phyloP scores from a whole-genome alignment of 1,140 invertebrate species.

The Lepidurus packardi region DNA sequence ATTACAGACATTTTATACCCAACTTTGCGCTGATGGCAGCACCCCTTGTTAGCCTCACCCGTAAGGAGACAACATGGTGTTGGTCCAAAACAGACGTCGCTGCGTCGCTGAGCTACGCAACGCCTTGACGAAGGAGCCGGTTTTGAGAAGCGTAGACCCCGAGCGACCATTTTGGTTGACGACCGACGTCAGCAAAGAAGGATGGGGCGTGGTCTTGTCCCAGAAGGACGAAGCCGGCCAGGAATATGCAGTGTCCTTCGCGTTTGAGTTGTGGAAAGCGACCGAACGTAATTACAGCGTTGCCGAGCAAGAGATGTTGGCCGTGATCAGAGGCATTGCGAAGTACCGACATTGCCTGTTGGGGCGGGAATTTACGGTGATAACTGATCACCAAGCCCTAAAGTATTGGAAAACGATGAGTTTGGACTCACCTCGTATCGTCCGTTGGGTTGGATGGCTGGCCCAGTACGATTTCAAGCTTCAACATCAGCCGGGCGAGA shows the following conservation, averaged over 20 bases:
- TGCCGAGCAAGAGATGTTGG: slow-evolving; percentile 46
- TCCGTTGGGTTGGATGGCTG: not conserved
- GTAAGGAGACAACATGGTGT: not conserved
- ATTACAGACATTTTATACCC: slow-evolving; percentile 44
- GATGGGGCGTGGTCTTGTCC: slow-evolving; percentile 31
- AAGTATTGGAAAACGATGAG: slow-evolving; percentile 38
- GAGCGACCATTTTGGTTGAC: not conserved
- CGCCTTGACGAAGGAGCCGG: not conserved
- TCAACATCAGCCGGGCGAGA: not conserved
- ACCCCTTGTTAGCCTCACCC: slow-evolving; percentile 38
- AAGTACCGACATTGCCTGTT: slow-evolving; percentile 46
- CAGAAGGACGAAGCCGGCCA: slow-evolving; percentile 33
- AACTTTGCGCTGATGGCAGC: slow-evolving; percentile 41
- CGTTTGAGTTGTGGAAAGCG: slow-evolving; percentile 41
- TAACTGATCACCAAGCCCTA: slow-evolving; percentile 46
- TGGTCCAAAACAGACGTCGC: not conserved
- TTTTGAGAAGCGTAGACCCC: not conserved
- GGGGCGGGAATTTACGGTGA: slow-evolving; percentile 41
- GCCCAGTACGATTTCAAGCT: slow-evolving; percentile 16
- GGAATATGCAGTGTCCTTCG: slow-evolving; percentile 39
- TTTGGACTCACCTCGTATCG: not conserved
- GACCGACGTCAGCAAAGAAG: not conserved
- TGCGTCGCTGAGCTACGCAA: not conserved
- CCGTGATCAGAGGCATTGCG: slow-evolving; percentile 44
- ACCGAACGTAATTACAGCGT: slow-evolving; percentile 44